A percentile compares a stretch with the other conserved stretches of the same genome.
phyloP scores from a whole-genome alignment of 2,113 vertebrate genomes.

The Sinocyclocheilus rhinocerous region DNA sequence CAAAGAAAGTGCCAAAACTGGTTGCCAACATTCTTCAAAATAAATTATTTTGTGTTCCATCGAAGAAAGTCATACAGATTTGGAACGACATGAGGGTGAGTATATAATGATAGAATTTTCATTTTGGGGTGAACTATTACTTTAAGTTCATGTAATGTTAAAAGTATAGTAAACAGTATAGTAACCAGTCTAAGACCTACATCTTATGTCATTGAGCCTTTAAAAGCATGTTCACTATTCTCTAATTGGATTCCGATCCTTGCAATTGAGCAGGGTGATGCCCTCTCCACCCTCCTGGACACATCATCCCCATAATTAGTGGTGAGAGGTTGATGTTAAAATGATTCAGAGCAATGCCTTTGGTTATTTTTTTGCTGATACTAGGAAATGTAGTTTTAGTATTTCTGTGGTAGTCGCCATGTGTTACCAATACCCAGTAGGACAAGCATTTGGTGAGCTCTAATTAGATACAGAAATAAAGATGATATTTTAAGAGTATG shows the following conservation, averaged over 20 bases:
- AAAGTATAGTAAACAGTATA: neutral
- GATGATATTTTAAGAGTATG: slow-evolving; percentile 15
- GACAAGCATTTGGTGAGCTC: neutral
- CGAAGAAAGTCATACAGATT: neutral
- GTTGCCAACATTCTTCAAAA: neutral
- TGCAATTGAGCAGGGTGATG: slow-evolving; percentile 1
- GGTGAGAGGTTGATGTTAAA: slow-evolving; percentile 24
- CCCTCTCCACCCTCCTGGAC: neutral
- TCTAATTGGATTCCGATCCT: slow-evolving; percentile 35
- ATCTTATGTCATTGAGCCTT: neutral
- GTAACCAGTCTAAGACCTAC: neutral
- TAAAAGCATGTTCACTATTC: slow-evolving; percentile 7
- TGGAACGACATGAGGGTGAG: too few species aligned
- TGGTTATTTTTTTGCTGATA: slow-evolving; percentile 45
- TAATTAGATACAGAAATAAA: slow-evolving; percentile 9
- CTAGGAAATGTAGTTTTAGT: slow-evolving; percentile 3
- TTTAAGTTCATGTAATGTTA: neutral
- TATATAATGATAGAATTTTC: too few species aligned
- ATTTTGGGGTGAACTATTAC: too few species aligned
- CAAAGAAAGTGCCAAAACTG: neutral
- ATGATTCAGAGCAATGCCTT: slow-evolving; percentile 48
- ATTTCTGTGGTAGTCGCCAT: neutral
- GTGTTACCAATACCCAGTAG: neutral
- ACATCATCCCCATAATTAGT: slow-evolving; percentile 52
- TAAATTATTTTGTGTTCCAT: neutral